Evolutionary conservation across 1,140 invertebrate species (phyloP).

Genomic region (Megalonaias nervosa): DNA sequence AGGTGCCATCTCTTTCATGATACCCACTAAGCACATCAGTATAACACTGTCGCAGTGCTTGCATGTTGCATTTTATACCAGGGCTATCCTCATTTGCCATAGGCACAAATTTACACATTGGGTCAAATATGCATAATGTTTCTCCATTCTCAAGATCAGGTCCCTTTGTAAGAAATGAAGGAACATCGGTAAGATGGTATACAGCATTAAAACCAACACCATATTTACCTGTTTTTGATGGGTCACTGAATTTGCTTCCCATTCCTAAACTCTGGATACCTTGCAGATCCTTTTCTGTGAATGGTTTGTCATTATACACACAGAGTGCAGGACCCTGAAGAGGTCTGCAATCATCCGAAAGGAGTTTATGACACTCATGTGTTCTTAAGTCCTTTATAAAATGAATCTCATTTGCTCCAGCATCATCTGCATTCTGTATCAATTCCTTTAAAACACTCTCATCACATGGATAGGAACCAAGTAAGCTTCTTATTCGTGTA

Average conservation of each 20-base stretch:
- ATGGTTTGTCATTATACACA: slow-evolving; percentile 61
- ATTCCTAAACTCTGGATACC: slow-evolving; percentile 59
- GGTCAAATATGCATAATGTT: slow-evolving; percentile 58
- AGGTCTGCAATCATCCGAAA: slow-evolving; percentile 38
- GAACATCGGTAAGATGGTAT: slow-evolving; percentile 63
- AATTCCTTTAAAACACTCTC: slow-evolving; percentile 54
- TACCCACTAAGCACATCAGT: slow-evolving; percentile 45
- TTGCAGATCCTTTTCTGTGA: slow-evolving; percentile 57
- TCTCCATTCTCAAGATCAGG: slow-evolving; percentile 40
- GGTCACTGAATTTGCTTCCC: slow-evolving; percentile 52
- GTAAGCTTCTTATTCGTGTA: slow-evolving; percentile 53
- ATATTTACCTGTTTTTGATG: slow-evolving; percentile 57
- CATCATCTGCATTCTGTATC: slow-evolving; percentile 71
- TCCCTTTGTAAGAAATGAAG: slow-evolving; percentile 56
- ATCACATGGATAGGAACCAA: slow-evolving; percentile 58
- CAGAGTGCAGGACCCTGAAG: slow-evolving; percentile 61
- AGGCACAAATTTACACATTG: slow-evolving; percentile 49
- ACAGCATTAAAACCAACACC: slow-evolving; percentile 66
- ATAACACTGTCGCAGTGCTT: slow-evolving; percentile 27
- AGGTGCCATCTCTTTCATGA: slow-evolving; percentile 14
- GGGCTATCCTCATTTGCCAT: slow-evolving; percentile 36
- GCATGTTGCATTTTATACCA: slow-evolving; percentile 39
- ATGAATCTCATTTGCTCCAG: slow-evolving; percentile 58
- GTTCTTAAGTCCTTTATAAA: slow-evolving; percentile 59
- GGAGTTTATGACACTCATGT: slow-evolving; percentile 37